phyloP scores from a whole-genome alignment of 2,888 invertebrate genomes.

The Parelbella ahira region DNA sequence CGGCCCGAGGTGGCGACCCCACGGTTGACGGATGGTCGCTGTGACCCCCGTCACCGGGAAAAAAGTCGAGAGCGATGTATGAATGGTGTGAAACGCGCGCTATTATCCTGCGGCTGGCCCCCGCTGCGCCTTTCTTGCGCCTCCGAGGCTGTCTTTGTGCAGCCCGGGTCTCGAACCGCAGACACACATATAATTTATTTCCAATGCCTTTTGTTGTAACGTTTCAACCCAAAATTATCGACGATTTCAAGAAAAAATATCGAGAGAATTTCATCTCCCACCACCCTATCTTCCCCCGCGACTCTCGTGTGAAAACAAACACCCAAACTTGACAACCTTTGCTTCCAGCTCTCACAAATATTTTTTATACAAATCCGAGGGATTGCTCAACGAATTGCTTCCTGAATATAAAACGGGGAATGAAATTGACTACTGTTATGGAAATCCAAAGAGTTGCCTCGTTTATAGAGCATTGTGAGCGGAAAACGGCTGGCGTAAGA shows the following conservation, averaged over 20 bases:
- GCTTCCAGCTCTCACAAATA: slow-evolving; percentile 28
- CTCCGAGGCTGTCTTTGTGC: slow-evolving; percentile 46
- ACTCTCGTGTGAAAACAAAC: slow-evolving; percentile 33
- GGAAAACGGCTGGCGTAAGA: slow-evolving; percentile 17
- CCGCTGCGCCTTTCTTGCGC: slow-evolving; percentile 59
- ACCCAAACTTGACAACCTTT: slow-evolving; percentile 17
- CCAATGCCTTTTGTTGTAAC: slow-evolving; percentile 36
- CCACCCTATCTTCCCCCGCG: slow-evolving; percentile 20
- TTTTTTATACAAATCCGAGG: slow-evolving; percentile 34
- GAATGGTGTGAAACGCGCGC: slow-evolving; percentile 65
- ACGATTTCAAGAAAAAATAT: slow-evolving; percentile 26
- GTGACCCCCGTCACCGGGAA: slow-evolving; percentile 55
- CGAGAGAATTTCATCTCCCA: slow-evolving; percentile 8
- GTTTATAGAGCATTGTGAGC: slow-evolving; percentile 42
- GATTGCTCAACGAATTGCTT: slow-evolving; percentile 44
- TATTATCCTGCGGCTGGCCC: slow-evolving; percentile 51
- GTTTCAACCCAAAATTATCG: slow-evolving; percentile 25
- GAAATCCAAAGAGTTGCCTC: slow-evolving; percentile 43
- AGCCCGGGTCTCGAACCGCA: slow-evolving; percentile 34
- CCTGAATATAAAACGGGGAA: slow-evolving; percentile 51
- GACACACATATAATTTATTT: slow-evolving; percentile 40
- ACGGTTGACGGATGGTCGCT: slow-evolving; percentile 49
- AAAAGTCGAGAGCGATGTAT: slow-evolving; percentile 51
- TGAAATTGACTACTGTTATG: slow-evolving; percentile 50
- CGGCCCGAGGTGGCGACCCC: slow-evolving; percentile 22